Evolutionary conservation across 1,140 invertebrate genomes (phyloP).

Genomic region (Bombus pascuorum): DNA sequence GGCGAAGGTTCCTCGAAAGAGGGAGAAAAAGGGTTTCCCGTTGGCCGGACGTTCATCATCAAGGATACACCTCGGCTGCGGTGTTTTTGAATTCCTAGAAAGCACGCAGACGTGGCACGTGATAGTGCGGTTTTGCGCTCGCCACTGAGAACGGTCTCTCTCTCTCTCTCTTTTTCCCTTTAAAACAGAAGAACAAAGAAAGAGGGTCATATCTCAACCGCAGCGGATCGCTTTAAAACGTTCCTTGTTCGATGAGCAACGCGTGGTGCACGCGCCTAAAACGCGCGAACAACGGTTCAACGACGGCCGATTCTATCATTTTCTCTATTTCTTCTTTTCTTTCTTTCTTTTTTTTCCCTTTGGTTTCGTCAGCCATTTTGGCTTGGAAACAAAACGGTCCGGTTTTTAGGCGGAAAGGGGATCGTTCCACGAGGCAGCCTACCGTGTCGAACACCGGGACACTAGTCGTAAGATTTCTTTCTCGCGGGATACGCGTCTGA

Average conservation of each 20-base stretch:
- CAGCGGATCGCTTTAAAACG: constrained; percentile 38
- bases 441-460: constrained; percentile 15
- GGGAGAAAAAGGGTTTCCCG: constrained; percentile 10
- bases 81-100: constrained; percentile 41
- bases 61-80: neutral
- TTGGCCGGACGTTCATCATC: constrained; percentile 14
- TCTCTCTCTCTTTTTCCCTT: neutral
- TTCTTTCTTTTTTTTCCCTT: neutral
- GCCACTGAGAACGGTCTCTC: neutral
- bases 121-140: constrained; percentile 48
- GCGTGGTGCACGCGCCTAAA: constrained; percentile 25
- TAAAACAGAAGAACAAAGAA: too few species aligned
- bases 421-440: constrained; percentile 22
- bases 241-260: neutral
- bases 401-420: constrained; percentile 14
- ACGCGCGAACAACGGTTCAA: constrained; percentile 34
- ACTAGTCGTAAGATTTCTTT: constrained; percentile 21
- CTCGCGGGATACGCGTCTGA: neutral
- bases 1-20: neutral
- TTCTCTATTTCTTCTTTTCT: neutral
- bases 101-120: constrained; percentile 35
- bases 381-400: constrained; percentile 23
- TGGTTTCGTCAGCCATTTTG: neutral
- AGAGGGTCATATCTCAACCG: constrained; percentile 24
- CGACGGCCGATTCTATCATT: neutral